These are phyloP conservation scores for Anisognathus igniventris DNA, from an alignment of 2,797 vertebrate species.

Conservation along the genomic window DNA sequence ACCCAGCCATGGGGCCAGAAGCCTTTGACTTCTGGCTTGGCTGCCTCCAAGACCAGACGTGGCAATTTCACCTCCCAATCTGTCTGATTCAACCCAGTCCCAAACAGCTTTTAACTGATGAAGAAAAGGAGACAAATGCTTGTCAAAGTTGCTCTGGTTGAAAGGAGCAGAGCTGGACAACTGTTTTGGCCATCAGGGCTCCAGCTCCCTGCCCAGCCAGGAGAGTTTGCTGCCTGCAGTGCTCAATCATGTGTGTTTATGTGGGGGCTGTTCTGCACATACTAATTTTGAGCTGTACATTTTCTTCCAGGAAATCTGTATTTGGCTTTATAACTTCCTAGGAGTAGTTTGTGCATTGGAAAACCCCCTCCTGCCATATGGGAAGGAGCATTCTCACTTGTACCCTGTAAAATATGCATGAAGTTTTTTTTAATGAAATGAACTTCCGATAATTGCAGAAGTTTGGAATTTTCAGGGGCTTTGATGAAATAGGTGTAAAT, in stretches of 20 bases:
- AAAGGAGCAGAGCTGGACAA: neutral
- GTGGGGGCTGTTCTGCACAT: neutral
- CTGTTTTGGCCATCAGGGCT: neutral
- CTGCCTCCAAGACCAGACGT: neutral
- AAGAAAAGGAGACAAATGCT: neutral
- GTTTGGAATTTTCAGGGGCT: neutral
- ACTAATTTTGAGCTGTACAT: neutral
- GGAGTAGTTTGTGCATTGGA: neutral
- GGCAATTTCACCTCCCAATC: neutral
- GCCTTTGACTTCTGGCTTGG: neutral
- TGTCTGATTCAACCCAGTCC: neutral
- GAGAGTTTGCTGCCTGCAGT: neutral
- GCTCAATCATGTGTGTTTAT: neutral
- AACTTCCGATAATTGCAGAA: neutral
- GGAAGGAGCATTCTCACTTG: neutral
- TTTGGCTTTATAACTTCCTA: neutral
- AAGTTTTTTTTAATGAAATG: neutral
- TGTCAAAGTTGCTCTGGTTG: neutral
- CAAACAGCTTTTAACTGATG: neutral
- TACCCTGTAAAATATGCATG: neutral
- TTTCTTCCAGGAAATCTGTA: conserved; percentile 26
- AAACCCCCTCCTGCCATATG: neutral
- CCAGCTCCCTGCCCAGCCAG: neutral
- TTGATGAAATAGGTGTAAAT: neutral
- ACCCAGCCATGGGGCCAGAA: neutral